Evolutionary conservation across 2,888 invertebrate genomes (phyloP), one percentile per base, ranked within the genome.

Genomic region (Blastobasis adustella): DNA sequence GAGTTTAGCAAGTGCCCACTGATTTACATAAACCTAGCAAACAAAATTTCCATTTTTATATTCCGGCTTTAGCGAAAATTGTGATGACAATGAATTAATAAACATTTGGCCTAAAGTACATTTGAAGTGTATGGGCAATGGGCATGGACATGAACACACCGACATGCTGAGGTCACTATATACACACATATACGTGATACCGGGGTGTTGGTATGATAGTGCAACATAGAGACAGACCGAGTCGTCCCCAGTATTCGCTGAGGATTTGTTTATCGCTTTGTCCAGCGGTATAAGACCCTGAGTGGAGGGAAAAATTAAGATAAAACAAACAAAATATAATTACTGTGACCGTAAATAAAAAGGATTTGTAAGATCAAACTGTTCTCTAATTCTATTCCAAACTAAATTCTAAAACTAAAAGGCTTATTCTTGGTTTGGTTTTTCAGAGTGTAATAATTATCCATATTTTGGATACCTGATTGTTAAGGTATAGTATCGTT

Each of bases 241-340:
- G 77, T 83, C 82, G 79, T 82, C 82, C 80, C 82, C 79, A 77
- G 81, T 70, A 75, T 80, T 82, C 78, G 79, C 77, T 78, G 87
- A 84, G 65, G 86, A 72, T 85, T 85, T 83, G 85, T 85, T 87
- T 76, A 86, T 87, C 76, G 86, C 86, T 84, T 84, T 82, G 71
- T 86, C 84, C 85, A 86, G 76, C 76, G 86, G 76, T 77, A 86
- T 86, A 75, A 85, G 86, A 83, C 85, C 87, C 87, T 87, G 82
- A 62, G 73, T 71, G 71, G 73, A 79, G 73, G 75, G 74, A 78
- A 82, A 82, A 76, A 71, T 73, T 69, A 81, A 77, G 67, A 66
- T 76, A 72, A 67, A 77, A 73, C 66, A 79, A 76, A 76, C 74
- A 76, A 75, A 76, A 73, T 63, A 75, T 23, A 23, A 23, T 23